Evolutionary conservation across 2,888 invertebrate genomes (phyloP).

Genomic region (Parascotia fuliginaria): DNA sequence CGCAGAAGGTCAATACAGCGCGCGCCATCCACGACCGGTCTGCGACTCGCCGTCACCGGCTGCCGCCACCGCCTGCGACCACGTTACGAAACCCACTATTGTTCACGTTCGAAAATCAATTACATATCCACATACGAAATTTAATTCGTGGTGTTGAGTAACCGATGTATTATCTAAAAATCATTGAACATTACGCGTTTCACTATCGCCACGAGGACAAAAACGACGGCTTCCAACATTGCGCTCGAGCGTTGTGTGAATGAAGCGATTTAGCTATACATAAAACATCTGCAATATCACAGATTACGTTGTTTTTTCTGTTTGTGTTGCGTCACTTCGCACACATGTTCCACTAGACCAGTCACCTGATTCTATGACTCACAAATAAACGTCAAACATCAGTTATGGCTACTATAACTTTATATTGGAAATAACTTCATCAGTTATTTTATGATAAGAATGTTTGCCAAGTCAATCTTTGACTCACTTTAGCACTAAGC

Average conservation of each 20-base stretch:
- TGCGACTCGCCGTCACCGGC: conserved; percentile 29
- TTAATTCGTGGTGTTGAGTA: conserved; percentile 69
- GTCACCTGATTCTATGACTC: conserved; percentile 43
- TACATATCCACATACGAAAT: conserved; percentile 67
- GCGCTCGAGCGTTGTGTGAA: conserved; percentile 33
- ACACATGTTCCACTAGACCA: conserved; percentile 21
- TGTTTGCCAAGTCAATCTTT: conserved; percentile 12
- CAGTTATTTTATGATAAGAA: conserved; percentile 14
- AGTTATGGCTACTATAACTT: conserved; percentile 11
- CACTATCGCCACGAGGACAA: conserved; percentile 48
- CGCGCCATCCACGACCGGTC: conserved; percentile 57
- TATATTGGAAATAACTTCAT: conserved; percentile 9
- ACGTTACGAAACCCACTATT: conserved; percentile 72
- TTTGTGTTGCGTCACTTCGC: conserved; percentile 33
- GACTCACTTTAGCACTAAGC: conserved; percentile 6
- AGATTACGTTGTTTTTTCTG: conserved; percentile 35
- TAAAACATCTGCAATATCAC: conserved; percentile 23
- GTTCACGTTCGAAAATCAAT: conserved; percentile 75
- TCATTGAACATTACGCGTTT: conserved; percentile 58
- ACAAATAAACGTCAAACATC: conserved; percentile 24
- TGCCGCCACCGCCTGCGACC: conserved; percentile 31
- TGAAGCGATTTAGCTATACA: conserved; percentile 32
- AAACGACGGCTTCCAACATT: conserved; percentile 28
- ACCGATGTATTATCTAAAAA: conserved; percentile 62
- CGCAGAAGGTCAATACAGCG: conserved; percentile 82